Evolutionary conservation across 2,113 vertebrate genomes (phyloP).

Genomic region (Cyphotilapia sp.): DNA sequence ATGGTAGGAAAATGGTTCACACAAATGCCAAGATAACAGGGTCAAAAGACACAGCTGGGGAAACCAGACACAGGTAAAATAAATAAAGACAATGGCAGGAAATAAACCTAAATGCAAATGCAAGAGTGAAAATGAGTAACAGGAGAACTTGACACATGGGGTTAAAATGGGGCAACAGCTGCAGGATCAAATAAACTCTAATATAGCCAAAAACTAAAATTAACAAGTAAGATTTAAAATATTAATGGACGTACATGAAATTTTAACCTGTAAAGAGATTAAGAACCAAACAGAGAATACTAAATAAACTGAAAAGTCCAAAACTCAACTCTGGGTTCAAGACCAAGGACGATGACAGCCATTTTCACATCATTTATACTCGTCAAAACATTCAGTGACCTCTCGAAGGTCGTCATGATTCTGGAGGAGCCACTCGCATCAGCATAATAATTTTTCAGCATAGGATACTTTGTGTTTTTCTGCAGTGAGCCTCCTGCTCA

Average conservation of each 20-base stretch:
- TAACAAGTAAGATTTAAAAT: background rate
- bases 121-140: background rate
- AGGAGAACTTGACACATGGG: background rate
- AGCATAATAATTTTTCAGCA: background rate
- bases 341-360: background rate
- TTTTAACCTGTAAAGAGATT: background rate
- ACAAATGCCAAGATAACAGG: background rate
- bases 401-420: background rate
- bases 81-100: background rate
- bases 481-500: background rate
- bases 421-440: rapidly evolving
- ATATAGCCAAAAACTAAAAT: background rate
- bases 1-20: background rate
- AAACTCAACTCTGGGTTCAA: background rate
- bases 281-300: background rate
- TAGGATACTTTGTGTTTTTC: background rate
- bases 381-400: background rate
- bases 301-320: background rate
- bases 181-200: background rate
- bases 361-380: background rate
- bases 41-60: background rate
- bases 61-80: rapidly evolving
- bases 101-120: background rate
- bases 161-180: background rate
- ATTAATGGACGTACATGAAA: background rate